Conservation (phyloP, 1,140 invertebrate species). For the Phocides pigmalion region DNA sequence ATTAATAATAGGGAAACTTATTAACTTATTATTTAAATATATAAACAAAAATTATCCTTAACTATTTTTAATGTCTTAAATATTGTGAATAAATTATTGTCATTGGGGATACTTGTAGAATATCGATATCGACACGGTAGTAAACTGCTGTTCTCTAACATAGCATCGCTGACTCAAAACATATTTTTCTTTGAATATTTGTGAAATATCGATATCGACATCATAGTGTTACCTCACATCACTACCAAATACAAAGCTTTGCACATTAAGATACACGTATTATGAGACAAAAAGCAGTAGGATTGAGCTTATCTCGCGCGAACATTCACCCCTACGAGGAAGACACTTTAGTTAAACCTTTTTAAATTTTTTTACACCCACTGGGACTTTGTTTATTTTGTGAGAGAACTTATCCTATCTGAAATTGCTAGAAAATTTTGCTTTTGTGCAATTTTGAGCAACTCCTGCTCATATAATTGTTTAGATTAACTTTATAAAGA, state of each 20-base stretch:
- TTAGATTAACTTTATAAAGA: no score
- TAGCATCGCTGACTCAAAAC: no score
- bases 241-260: conserved; percentile 36
- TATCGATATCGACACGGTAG: not conserved
- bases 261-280: conserved; percentile 51
- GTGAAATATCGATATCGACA: not conserved
- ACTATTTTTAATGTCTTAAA: no score
- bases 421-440: conserved; percentile 9
- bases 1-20: no score
- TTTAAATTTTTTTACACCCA: conserved; percentile 28
- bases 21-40: no score
- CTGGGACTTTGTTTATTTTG: conserved; percentile 28
- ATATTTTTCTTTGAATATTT: no score
- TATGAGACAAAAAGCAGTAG: conserved; percentile 57
- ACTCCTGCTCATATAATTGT: not conserved
- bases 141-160: no score
- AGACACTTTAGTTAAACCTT: conserved; percentile 34
- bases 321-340: conserved; percentile 47
- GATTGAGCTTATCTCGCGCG: conserved; percentile 47
- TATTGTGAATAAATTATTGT: no score
- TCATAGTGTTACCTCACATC: not conserved
- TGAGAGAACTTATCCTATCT: conserved; percentile 6
- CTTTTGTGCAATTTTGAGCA: not conserved
- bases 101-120: no score
- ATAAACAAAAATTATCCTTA: no score